Evolutionary conservation across 2,888 invertebrate species (phyloP).

Genomic region (Nymphalis c-album): DNA sequence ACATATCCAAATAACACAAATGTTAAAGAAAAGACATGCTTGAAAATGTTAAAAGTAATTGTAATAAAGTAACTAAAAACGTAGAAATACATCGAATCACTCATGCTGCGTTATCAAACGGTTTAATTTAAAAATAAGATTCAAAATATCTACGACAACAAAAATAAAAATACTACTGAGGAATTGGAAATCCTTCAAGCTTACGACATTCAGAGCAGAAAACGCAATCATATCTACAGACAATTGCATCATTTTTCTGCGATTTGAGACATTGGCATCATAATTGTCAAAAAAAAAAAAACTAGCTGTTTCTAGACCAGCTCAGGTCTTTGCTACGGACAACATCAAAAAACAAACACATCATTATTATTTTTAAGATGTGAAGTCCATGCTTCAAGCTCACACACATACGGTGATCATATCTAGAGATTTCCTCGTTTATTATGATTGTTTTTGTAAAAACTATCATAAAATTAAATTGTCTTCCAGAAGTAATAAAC

Average conservation of each 20-base stretch:
- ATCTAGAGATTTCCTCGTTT: background rate
- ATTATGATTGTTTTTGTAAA: background rate
- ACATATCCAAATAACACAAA: constrained; percentile 6
- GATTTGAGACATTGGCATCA: constrained; percentile 21
- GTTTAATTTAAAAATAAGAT: constrained; percentile 33
- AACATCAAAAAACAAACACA: constrained; percentile 8
- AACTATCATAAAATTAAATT: no score
- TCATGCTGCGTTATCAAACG: constrained; percentile 33
- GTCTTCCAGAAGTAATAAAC: no score
- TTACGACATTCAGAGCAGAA: constrained; percentile 27
- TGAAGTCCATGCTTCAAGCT: constrained; percentile 37
- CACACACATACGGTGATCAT: constrained; percentile 35
- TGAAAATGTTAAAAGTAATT: constrained; percentile 28
- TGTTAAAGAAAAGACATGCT: constrained; percentile 36
- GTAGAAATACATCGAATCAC: constrained; percentile 25
- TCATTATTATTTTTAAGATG: background rate
- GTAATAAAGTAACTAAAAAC: constrained; percentile 7
- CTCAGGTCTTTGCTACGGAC: constrained; percentile 1
- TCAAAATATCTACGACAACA: constrained; percentile 36
- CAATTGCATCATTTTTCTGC: constrained; percentile 2
- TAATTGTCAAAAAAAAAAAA: background rate
- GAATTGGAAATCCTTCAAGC: constrained; percentile 25
- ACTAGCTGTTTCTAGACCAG: background rate
- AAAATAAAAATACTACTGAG: constrained; percentile 40
- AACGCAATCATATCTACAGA: background rate